Percentiles rank a stretch among this genome's conserved stretches.
Evolutionary conservation across 2,888 invertebrate species (phyloP).

Genomic region (Emmelina monodactyla): DNA sequence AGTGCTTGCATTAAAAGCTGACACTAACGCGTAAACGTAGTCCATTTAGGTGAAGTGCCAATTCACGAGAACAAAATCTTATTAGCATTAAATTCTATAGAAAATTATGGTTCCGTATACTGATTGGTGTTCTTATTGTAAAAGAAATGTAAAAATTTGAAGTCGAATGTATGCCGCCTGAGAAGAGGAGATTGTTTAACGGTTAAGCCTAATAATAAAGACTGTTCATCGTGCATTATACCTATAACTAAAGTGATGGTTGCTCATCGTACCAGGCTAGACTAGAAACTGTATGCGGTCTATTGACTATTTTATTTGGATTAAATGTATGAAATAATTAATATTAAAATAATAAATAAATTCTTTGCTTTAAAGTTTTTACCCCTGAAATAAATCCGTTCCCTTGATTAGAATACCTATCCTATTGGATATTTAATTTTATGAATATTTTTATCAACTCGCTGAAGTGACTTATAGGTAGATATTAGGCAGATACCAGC

Average conservation of each 20-base stretch:
- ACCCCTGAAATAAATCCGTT: no score
- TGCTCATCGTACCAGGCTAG: constrained; percentile 54
- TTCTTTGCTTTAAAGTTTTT: no score
- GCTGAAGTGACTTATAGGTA: no score
- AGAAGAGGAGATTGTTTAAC: no score
- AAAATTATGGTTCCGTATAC: background rate
- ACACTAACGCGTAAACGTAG: constrained; percentile 34
- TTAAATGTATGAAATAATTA: no score
- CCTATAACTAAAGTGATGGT: constrained; percentile 26
- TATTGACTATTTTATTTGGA: constrained; percentile 58
- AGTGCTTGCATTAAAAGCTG: constrained; percentile 64
- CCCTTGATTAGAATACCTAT: no score
- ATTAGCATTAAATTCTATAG: no score
- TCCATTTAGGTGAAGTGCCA: constrained; percentile 3
- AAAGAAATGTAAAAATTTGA: background rate
- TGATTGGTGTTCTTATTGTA: background rate
- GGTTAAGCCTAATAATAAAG: constrained; percentile 51
- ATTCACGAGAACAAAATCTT: background rate
- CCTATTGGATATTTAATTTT: no score
- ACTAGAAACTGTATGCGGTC: constrained; percentile 49
- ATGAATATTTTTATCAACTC: no score
- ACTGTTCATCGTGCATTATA: constrained; percentile 43
- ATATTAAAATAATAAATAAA: no score
- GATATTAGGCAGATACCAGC: no score
- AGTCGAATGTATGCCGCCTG: no score